Evolutionary conservation across 2,113 vertebrate genomes (phyloP), one percentile per base, ranked within the genome.

Genomic region (Eptesicus fuscus): DNA sequence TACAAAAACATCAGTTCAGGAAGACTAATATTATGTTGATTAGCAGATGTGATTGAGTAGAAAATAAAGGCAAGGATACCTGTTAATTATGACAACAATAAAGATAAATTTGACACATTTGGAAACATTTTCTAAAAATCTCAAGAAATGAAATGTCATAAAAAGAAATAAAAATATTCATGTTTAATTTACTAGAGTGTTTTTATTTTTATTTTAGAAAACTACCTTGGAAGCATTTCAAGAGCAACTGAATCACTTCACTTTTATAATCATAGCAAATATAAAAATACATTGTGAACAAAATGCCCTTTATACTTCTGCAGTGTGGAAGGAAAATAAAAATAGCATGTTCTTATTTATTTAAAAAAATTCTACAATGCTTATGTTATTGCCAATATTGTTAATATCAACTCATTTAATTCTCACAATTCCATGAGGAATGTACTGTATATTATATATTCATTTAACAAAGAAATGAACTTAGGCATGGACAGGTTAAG

Each of bases 211-310:
- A 95, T 51, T 63, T 88, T 95, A 65, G 95, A 83, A 97, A 97
- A 97, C 98, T 97, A 96, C 44, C 77, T 97, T 97, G 96, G 90
- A 96, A 88, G 32, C 74, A 88, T 93, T 97, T 98, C 84, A 96
- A 98, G 92, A 95, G 69, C 76, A 82, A 89, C 63, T 96, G 79
- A 53, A 67, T 69, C 97, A 91, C 93, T 97, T 82, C 61, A 53
- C 28, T 94, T 97, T 94, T 83, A n/a, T 82, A 83, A 94, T 86
- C 51, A 92, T 59, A 95, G 85, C 59, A 96, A 97, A 97, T 96
- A 97, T 91, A 86, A 95, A 83, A 96, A 77, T 74, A 37, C 93
- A 92, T 83, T 83, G 0, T 49, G 49, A 94, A 95, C 78, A 94
- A 95, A 92, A 93, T 93, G 40, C 67, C 22, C 35, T 84, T 84